These are phyloP conservation scores for Andrena trimmerana DNA, from an alignment of 2,888 invertebrate genomes.

Conservation along the genomic window DNA sequence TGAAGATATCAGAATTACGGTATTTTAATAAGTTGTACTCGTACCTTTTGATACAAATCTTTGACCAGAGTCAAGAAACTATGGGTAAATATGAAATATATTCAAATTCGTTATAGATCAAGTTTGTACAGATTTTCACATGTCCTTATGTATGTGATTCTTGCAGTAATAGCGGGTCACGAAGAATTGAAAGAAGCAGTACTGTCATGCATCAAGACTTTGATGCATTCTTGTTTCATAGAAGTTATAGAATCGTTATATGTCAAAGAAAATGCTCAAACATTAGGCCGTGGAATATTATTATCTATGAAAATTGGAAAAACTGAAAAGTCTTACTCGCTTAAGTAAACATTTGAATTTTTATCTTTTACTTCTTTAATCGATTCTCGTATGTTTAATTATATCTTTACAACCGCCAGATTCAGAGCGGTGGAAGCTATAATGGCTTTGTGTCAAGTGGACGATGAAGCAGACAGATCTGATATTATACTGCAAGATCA, in stretches of 20 bases:
- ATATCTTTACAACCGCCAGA: slow-evolving; percentile 79
- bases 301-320: slow-evolving; percentile 89
- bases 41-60: slow-evolving; percentile 86
- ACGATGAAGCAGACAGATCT: slow-evolving; percentile 86
- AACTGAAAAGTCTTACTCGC: slow-evolving; percentile 88
- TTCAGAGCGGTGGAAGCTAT: slow-evolving; percentile 87
- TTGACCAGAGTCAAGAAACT: slow-evolving; percentile 86
- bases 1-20: slow-evolving; percentile 85
- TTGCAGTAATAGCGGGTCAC: slow-evolving; percentile 87
- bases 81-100: slow-evolving; percentile 84
- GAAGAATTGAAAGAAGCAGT: slow-evolving; percentile 89
- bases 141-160: slow-evolving; percentile 4
- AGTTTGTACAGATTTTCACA: slow-evolving; percentile 1
- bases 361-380: slow-evolving; percentile 6
- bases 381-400: background rate
- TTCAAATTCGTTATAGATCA: slow-evolving; percentile 5
- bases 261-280: slow-evolving; percentile 86
- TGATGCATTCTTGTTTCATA: slow-evolving; percentile 86
- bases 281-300: slow-evolving; percentile 89
- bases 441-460: slow-evolving; percentile 88
- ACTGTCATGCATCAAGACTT: slow-evolving; percentile 86
- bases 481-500: slow-evolving; percentile 86
- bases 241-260: slow-evolving; percentile 87
- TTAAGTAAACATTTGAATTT: slow-evolving; percentile 86
- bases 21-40: slow-evolving; percentile 87